Evolutionary conservation across 2,113 vertebrate species (phyloP), one percentile per base, ranked within the genome.

Genomic region (Dolichotis patagonum): DNA sequence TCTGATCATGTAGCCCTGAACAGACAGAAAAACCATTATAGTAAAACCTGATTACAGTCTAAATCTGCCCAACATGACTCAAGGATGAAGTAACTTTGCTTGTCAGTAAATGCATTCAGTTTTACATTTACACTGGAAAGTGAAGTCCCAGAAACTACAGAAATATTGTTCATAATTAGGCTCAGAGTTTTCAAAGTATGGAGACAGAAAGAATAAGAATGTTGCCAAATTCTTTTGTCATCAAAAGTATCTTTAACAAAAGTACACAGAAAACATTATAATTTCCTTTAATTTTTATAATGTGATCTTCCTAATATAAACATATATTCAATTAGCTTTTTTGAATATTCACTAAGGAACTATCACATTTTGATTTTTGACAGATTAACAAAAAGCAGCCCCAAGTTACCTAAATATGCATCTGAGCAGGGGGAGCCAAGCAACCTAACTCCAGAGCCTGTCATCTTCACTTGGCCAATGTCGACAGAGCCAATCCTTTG

Each of bases 151-250:
- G 22, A 52, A 67, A 32, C 14, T 78, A 91, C 3, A 93, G 67
- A 96, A 89, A 73, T 35, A 16, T 5, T 69, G 8, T 85, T 90
- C 35, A 81, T 81, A 86, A 85, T 65, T 65, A 86, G 58, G 1
- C 52, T 92, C 67, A 94, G 46, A 71, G 32, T 94, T 96, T 95
- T 84, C 19, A 49, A 65, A 38, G 49, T 60, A 75, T 14, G 13
- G 13, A 91, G 28, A 63, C 3, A 88, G 67, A 88, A 95, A 77
- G 71, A 90, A 62, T 73, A 85, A 73, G 13, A 88, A 87, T 94
- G 88, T 43, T 71, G 38, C 89, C 32, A 22, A 95, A 87, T 83
- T 87, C 90, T 77, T 77, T 43, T 46, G 7, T 26, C 32, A 32
- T 14, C 41, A 69, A 52, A 85, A 80, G 2, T 41, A 35, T 89